Evolutionary conservation across 2,113 vertebrate genomes (phyloP), one percentile per base, ranked within the genome.

Genomic region (Atrichornis clamosus): DNA sequence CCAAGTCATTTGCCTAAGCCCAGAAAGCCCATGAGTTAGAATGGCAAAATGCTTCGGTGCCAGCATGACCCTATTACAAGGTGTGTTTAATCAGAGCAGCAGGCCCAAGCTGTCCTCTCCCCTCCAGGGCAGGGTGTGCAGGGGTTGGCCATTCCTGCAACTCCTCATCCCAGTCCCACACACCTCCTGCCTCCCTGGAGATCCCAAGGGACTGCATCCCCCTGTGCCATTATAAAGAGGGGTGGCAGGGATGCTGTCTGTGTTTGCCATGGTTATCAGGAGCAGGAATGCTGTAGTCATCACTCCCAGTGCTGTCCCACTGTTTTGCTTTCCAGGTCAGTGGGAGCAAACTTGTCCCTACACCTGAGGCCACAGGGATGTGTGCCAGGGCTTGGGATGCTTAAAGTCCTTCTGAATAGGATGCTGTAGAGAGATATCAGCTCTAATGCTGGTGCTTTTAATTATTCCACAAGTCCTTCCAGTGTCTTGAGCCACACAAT

Each of bases 161-260:
- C 62, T 39, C 49, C 73, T 41, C 14, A 1, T 7, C 2, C 1
- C n/a, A 46, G 26, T 30, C 46, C 56, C 58, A 5, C 5, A 13
- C 7, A 19, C 12, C 21, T 70, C 87, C 67, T 53, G 41, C 32
- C 32, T 58, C 18, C 49, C 20, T 0, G 0, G 12, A 15, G 20
- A 30, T 65, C 1, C 53, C 7, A 6, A 65, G 50, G 47, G 41
- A n/a, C 20, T 9, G 2, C 60, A 35, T 32, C 6, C 50, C n/a
- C 15, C 55, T 6, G 15, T 30, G 30, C n/a, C 8, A 1, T 2
- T n/a, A 27, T n/a, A 37, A 53, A 0, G 3, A 49, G 22, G n/a
- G 28, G 2, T 27, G 15, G 21, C 44, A 72, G 42, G 52, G 63
- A 35, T 44, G 37, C 20, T 37, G 28, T 8, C 1, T 8, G 11